Conservation (phyloP, 2,797 vertebrate genomes). For the Urophycis tenuis region DNA sequence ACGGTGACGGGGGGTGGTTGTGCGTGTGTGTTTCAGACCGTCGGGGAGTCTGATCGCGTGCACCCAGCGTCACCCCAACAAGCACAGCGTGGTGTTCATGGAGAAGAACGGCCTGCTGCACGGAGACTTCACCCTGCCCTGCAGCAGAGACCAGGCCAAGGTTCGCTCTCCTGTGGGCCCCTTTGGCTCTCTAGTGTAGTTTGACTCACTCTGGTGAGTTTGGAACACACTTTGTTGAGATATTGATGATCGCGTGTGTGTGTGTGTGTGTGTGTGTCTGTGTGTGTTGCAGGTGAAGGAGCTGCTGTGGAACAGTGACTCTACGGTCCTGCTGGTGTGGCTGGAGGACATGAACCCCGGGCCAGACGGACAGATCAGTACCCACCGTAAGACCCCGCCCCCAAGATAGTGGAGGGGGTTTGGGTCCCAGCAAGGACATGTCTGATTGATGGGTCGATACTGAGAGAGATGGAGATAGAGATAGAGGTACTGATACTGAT, state of each 20-base stretch:
- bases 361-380: slow-evolving; percentile 55
- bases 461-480: too few relatives aligned
- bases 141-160: slow-evolving; percentile 79
- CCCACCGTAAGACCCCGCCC: slow-evolving; percentile 68
- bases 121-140: slow-evolving; percentile 87
- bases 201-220: not conserved
- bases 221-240: not conserved
- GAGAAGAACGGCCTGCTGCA: slow-evolving; percentile 97
- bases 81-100: slow-evolving; percentile 89
- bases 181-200: not conserved
- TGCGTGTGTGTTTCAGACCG: slow-evolving; percentile 68
- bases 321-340: slow-evolving; percentile 83
- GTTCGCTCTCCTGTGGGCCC: slow-evolving; percentile 51
- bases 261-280: not conserved
- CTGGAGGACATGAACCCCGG: slow-evolving; percentile 74
- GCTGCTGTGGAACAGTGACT: slow-evolving; percentile 91
- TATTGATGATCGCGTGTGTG: not conserved
- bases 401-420: not conserved
- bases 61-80: slow-evolving; percentile 85
- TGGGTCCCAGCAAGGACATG: not conserved
- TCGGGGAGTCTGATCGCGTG: slow-evolving; percentile 87
- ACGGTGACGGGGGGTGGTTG: not conserved
- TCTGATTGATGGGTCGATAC: not conserved
- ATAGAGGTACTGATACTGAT: too few relatives aligned
- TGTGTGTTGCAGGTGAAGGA: slow-evolving; percentile 78